These are phyloP conservation scores for Luperina nickerlii DNA, from an alignment of 2,888 invertebrate species.

Conservation along the genomic window DNA sequence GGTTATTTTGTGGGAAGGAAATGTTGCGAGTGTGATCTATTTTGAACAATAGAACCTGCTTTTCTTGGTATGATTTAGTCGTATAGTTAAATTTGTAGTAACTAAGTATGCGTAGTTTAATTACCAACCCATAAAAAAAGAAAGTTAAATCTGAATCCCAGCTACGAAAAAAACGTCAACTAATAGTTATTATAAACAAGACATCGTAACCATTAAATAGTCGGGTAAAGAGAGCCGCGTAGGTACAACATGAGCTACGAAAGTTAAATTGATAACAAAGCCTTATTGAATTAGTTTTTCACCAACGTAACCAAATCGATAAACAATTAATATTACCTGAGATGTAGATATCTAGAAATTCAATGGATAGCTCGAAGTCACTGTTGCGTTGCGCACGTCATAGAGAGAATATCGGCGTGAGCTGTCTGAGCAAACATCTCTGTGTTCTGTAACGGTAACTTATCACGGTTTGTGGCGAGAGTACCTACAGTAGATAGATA, in stretches of 20 bases:
- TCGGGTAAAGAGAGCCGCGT: background rate
- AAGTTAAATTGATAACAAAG: background rate
- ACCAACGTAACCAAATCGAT: background rate
- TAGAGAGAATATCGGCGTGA: constrained; percentile 39
- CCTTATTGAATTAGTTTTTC: background rate
- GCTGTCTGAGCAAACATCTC: constrained; percentile 35
- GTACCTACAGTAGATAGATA: background rate
- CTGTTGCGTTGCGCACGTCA: constrained; percentile 37
- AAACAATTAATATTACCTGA: background rate
- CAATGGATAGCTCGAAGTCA: constrained; percentile 27
- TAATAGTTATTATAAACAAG: background rate
- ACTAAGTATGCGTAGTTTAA: background rate
- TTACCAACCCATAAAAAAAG: background rate
- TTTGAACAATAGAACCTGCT: background rate
- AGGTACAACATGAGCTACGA: background rate
- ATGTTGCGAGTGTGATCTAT: background rate
- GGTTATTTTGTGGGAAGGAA: constrained; percentile 3
- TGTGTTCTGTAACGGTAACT: constrained; percentile 26
- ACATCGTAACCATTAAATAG: background rate
- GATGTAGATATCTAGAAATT: constrained; percentile 2
- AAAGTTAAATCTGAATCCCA: background rate
- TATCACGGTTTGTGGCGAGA: constrained; percentile 34
- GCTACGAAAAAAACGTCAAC: background rate
- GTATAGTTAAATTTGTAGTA: background rate
- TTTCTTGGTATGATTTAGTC: background rate